A percentile compares a stretch with the other conserved stretches of the same genome.
phyloP scores from a whole-genome alignment of 2,888 invertebrate genomes.

The Eupithecia vulgata region DNA sequence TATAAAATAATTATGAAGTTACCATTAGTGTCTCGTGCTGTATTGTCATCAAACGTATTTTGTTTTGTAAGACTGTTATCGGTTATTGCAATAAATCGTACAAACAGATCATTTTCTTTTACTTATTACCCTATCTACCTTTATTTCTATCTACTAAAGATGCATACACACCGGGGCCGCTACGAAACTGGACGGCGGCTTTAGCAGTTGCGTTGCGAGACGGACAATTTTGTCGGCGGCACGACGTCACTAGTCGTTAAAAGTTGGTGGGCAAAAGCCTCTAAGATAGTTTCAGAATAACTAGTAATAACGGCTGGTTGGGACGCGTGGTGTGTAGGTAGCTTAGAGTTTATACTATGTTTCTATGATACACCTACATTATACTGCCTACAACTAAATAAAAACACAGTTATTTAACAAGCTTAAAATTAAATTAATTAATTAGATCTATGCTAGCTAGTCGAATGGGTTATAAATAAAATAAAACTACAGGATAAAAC shows the following conservation, averaged over 20 bases:
- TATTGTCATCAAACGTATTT: slow-evolving; percentile 70
- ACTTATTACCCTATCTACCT: slow-evolving; percentile 6
- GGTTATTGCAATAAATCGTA: slow-evolving; percentile 82
- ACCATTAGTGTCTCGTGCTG: slow-evolving; percentile 73
- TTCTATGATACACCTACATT: neutral
- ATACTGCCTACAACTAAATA: neutral
- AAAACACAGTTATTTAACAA: neutral
- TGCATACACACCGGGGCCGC: too few relatives aligned
- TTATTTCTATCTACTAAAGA: neutral
- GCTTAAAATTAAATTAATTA: neutral
- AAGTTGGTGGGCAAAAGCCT: too few relatives aligned
- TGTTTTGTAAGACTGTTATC: slow-evolving; percentile 81
- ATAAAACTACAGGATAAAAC: slow-evolving; percentile 66
- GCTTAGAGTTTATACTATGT: too few relatives aligned
- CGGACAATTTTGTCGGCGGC: too few relatives aligned
- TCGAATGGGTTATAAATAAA: slow-evolving; percentile 26
- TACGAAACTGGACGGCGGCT: too few relatives aligned
- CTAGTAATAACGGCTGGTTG: too few relatives aligned
- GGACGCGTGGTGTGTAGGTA: neutral
- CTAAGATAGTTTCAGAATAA: too few relatives aligned
- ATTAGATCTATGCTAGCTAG: neutral
- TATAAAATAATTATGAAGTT: slow-evolving; percentile 71
- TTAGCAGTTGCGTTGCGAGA: too few relatives aligned
- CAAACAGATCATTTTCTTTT: slow-evolving; percentile 54
- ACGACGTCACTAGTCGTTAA: too few relatives aligned